phyloP scores from a whole-genome alignment of 2,888 invertebrate species.

The Limnephilus rhombicus region DNA sequence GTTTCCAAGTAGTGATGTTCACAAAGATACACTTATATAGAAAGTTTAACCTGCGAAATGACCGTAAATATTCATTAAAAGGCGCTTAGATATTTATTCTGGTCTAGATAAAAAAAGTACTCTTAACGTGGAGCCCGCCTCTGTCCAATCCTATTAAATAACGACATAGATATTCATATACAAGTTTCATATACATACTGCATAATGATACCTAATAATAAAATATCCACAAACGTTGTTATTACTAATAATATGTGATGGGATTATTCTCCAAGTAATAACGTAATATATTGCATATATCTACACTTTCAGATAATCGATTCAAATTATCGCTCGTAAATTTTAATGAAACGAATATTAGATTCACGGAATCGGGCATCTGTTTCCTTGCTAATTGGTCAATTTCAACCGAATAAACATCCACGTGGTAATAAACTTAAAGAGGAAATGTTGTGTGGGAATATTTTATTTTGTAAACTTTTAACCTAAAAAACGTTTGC shows the following conservation, averaged over 20 bases:
- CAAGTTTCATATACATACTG: background rate
- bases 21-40: too few relatives aligned
- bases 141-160: background rate
- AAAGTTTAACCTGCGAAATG: too few relatives aligned
- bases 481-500: background rate
- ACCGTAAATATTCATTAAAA: too few relatives aligned
- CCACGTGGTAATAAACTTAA: background rate
- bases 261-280: background rate
- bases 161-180: background rate
- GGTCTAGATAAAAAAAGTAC: too few relatives aligned
- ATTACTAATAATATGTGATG: background rate
- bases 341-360: conserved; percentile 24
- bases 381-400: conserved; percentile 12
- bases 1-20: too few relatives aligned
- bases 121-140: background rate
- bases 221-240: background rate
- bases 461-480: background rate
- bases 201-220: background rate
- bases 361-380: conserved; percentile 3
- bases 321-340: conserved; percentile 37
- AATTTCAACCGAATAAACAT: background rate
- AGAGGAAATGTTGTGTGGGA: background rate
- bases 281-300: background rate
- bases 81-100: too few relatives aligned
- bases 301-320: conserved; percentile 42